These are phyloP conservation scores for Geotrupes spiniger DNA, from an alignment of 2,888 invertebrate genomes.

Conservation along the genomic window DNA sequence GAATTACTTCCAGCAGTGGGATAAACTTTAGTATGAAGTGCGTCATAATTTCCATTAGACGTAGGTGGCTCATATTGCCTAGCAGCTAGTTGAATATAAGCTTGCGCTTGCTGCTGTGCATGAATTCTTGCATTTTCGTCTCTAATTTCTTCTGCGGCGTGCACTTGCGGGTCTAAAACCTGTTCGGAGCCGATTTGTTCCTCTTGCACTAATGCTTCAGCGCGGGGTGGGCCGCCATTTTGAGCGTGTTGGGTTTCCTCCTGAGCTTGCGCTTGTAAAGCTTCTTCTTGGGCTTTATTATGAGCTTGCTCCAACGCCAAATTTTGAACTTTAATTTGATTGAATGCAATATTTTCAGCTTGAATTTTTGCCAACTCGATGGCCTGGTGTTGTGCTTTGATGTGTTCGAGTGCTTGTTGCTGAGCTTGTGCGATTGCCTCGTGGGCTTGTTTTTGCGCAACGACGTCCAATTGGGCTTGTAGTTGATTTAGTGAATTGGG, in stretches of 20 bases:
- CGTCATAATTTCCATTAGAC: too few relatives aligned
- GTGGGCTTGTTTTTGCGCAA: constrained; percentile 37
- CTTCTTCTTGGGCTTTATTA: constrained; percentile 11
- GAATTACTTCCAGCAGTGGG: too few relatives aligned
- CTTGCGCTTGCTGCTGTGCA: constrained; percentile 12
- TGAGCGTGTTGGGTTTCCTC: not conserved
- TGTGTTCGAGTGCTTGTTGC: constrained; percentile 38
- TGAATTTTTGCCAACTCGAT: constrained; percentile 37
- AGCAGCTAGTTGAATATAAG: constrained; percentile 11
- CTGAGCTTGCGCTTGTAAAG: not conserved
- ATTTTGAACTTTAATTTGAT: constrained; percentile 35
- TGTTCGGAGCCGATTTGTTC: not conserved
- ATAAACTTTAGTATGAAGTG: too few relatives aligned
- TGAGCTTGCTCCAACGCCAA: constrained; percentile 18
- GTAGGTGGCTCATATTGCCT: too few relatives aligned
- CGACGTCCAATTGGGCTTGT: constrained; percentile 40
- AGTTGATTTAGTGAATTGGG: constrained; percentile 28
- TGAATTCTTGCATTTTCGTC: constrained; percentile 4
- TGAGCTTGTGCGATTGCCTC: constrained; percentile 38
- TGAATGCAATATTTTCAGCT: constrained; percentile 33
- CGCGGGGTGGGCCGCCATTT: not conserved
- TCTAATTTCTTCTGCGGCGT: not conserved
- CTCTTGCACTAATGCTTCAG: not conserved
- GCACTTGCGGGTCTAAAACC: not conserved
- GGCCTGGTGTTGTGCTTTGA: constrained; percentile 28